Conservation (phyloP, 1,140 invertebrate species). For the Lutraria rhynchaena region DNA sequence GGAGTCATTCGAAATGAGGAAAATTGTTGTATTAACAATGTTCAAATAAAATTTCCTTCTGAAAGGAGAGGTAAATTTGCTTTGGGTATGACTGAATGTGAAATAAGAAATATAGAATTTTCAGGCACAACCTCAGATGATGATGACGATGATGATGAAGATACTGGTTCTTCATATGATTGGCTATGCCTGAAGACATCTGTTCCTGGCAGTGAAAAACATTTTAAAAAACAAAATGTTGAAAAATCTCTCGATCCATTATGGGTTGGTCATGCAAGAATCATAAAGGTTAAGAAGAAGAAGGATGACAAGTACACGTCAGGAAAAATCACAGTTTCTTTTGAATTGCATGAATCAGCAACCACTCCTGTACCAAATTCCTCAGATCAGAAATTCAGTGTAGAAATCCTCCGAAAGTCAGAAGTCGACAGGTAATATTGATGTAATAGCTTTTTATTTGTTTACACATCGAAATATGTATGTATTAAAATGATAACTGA, state of each 20-base stretch:
- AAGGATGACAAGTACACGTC: background rate
- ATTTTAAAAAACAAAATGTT: background rate
- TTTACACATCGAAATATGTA: background rate
- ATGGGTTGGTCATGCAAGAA: slow-evolving; percentile 24
- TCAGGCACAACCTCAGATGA: slow-evolving; percentile 34
- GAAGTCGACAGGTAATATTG: slow-evolving; percentile 58
- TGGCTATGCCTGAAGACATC: slow-evolving; percentile 44
- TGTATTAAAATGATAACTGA: background rate
- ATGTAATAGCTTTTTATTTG: background rate
- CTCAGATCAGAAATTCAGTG: slow-evolving; percentile 5
- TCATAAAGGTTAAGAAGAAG: slow-evolving; percentile 35
- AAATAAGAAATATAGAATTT: slow-evolving; percentile 55
- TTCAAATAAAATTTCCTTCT: slow-evolving; percentile 25
- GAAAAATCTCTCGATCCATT: background rate
- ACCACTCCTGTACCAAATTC: background rate
- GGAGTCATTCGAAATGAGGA: slow-evolving; percentile 50
- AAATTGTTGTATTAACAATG: slow-evolving; percentile 49
- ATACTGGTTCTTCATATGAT: slow-evolving; percentile 3
- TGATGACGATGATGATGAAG: background rate
- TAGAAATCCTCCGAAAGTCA: slow-evolving; percentile 58
- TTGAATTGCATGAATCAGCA: slow-evolving; percentile 38
- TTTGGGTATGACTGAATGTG: slow-evolving; percentile 44
- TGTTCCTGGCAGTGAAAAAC: slow-evolving; percentile 4
- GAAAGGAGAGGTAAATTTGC: slow-evolving; percentile 44
- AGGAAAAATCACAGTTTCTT: slow-evolving; percentile 20